These are phyloP conservation scores for Crocidura indochinensis DNA, from an alignment of 2,797 vertebrate genomes.

Conservation along the genomic window DNA sequence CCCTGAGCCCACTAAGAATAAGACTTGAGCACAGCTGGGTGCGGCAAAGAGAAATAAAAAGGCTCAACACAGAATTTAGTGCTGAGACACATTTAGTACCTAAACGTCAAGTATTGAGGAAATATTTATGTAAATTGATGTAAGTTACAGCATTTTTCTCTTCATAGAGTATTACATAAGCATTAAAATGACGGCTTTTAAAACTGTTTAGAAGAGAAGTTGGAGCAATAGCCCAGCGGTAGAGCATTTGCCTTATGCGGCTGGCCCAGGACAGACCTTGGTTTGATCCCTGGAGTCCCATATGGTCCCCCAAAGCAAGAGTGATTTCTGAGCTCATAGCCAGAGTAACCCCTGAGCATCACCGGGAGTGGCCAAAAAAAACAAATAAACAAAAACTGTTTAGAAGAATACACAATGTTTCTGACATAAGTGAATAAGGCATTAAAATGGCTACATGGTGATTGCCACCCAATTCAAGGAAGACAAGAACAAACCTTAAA, in stretches of 20 bases:
- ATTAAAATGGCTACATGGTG: slow-evolving; percentile 18
- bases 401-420: slow-evolving; percentile 26
- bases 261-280: no score
- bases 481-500: slow-evolving; percentile 5
- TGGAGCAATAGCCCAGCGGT: no score
- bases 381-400: neutral
- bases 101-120: neutral
- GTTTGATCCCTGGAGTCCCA: no score
- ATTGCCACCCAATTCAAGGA: neutral
- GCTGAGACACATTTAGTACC: neutral
- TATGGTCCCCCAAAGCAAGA: no score
- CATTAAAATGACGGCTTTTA: slow-evolving; percentile 52
- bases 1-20: no score
- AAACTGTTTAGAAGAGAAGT: neutral
- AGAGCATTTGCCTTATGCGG: no score
- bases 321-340: no score
- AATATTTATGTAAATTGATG: neutral
- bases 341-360: no score
- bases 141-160: slow-evolving; percentile 1
- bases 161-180: neutral
- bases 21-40: no score
- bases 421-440: slow-evolving; percentile 17
- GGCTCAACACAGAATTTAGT: neutral
- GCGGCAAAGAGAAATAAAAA: neutral
- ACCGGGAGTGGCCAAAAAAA: no score